Percentiles rank a stretch among this genome's conserved stretches.
Evolutionary conservation across 2,797 vertebrate genomes (phyloP).

Genomic region (Acanthurus leucopareius): DNA sequence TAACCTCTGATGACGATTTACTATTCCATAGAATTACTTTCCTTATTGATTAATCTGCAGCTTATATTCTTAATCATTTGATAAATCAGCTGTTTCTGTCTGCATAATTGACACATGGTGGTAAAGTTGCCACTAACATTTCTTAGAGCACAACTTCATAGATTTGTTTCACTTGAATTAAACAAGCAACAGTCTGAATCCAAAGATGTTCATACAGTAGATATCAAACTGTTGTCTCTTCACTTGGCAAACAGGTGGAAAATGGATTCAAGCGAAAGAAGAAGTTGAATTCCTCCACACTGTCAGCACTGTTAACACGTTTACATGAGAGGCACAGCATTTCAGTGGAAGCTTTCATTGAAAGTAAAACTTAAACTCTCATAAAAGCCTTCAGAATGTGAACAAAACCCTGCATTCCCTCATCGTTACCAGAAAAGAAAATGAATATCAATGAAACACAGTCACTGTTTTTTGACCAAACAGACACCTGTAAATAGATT

Average conservation of each 20-base stretch:
- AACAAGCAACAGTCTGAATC: neutral
- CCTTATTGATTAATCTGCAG: neutral
- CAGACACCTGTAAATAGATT: neutral
- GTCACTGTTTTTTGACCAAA: neutral
- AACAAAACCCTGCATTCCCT: neutral
- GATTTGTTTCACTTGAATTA: too few species aligned
- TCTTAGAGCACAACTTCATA: neutral
- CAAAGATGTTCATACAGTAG: neutral
- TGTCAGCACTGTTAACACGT: neutral
- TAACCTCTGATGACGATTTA: neutral
- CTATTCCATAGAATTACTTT: neutral
- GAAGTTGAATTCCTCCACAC: neutral
- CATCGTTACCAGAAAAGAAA: neutral
- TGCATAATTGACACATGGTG: neutral
- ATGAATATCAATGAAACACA: neutral
- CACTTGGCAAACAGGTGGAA: too few species aligned
- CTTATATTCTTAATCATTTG: neutral
- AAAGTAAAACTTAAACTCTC: neutral
- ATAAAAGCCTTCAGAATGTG: neutral
- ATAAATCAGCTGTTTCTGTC: neutral
- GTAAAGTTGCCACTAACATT: too few species aligned
- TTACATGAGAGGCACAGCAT: too few species aligned
- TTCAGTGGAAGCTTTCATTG: neutral
- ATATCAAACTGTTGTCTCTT: neutral
- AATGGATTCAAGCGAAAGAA: neutral